phyloP scores from a whole-genome alignment of 2,888 invertebrate species.

The Athrips mouffetella region DNA sequence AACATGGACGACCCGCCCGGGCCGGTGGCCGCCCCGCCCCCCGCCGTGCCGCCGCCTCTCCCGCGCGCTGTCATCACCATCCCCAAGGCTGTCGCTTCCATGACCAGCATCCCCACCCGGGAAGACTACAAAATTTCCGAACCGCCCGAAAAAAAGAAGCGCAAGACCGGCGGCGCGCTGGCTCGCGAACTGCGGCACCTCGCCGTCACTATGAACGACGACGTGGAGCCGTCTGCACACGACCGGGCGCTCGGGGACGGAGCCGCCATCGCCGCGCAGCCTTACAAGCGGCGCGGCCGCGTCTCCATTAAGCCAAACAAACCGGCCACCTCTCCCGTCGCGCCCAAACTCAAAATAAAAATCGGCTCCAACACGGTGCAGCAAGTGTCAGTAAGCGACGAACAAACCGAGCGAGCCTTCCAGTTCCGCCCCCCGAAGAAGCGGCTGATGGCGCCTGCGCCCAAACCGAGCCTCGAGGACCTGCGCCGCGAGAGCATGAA shows the following conservation, averaged over 20 bases:
- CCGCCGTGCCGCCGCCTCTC: slow-evolving; percentile 79
- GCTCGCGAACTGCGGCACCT: slow-evolving; percentile 81
- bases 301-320: slow-evolving; percentile 44
- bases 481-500: slow-evolving; percentile 92
- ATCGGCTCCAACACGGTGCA: slow-evolving; percentile 61
- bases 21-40: slow-evolving; percentile 72
- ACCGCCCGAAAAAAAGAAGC: slow-evolving; percentile 84
- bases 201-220: slow-evolving; percentile 78
- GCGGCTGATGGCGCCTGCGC: slow-evolving; percentile 78
- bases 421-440: slow-evolving; percentile 89
- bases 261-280: slow-evolving; percentile 36
- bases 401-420: slow-evolving; percentile 57
- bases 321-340: slow-evolving; percentile 48
- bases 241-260: slow-evolving; percentile 51
- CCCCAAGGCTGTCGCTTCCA: slow-evolving; percentile 93
- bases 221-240: slow-evolving; percentile 42
- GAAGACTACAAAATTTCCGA: slow-evolving; percentile 88
- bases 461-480: slow-evolving; percentile 87
- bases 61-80: slow-evolving; percentile 87
- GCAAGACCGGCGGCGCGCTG: slow-evolving; percentile 72
- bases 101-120: slow-evolving; percentile 91
- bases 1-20: slow-evolving; percentile 87
- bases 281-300: slow-evolving; percentile 55
- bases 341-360: slow-evolving; percentile 79
- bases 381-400: slow-evolving; percentile 63